Evolutionary conservation across 2,797 vertebrate species (phyloP), one percentile per base, ranked within the genome.

Genomic region (Botia almorhae): DNA sequence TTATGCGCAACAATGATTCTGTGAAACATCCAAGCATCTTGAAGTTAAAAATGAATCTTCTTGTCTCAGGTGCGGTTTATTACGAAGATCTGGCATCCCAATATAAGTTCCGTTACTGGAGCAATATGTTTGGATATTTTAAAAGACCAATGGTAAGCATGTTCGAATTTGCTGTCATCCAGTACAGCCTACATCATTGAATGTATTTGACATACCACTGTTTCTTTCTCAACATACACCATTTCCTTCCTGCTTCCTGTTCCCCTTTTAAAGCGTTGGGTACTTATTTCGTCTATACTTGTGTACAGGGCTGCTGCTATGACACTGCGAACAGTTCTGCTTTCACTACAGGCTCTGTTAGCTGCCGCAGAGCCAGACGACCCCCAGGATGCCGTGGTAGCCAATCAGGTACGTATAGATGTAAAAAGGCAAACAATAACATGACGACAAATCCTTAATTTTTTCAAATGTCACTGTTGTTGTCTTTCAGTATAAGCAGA

Each of bases 91-190:
- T 99, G 98, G 98, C 98, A 99, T 92, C 97, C 98, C 90, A 99
- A 99, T 90, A 99, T 99, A 93, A 99, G 97, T 93, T 99, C 98
- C 74, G 97, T 99, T 90, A 99, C 98, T 13, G 98, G 98, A 85
- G 98, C 98, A 53, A 99, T 99, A 94, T 99, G 97, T 94, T 94
- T 99, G 96, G 98, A 99, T 91, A 99, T 99, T 91, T 95, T 99
- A 92, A 99, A 99, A 95, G 98, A 99, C 93, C 98, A 99, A 87
- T 99, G 98, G 98, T 99, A 94, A 46, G 7, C 17, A 14, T 14
- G 23, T 58, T 36, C 1, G 7, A 4, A 21, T 58, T n/a, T 55
- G 33, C 23, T 36, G 48, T 29, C 12, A 33, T n/a, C 3, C 3
- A 16, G 26, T n/a, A 36, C n/a, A 1, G 7, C 1, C 23, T 2